A percentile compares a stretch with the other conserved stretches of the same genome.
Evolutionary conservation across 1,140 invertebrate genomes (phyloP).

Genomic region (Lethocerus indicus): DNA sequence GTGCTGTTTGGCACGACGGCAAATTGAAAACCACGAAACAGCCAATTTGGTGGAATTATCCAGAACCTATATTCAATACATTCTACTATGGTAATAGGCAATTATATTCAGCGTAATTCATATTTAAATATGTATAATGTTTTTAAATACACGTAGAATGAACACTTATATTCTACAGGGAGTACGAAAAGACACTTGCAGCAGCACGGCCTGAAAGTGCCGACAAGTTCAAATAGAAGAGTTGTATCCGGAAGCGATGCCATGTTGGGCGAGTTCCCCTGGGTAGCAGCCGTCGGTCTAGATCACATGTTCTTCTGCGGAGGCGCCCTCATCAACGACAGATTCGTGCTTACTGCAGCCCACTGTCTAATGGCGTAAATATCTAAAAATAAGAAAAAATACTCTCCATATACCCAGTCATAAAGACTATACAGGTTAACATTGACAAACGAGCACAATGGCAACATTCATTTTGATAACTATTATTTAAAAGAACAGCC

Average conservation of each 20-base stretch:
- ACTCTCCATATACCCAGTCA: no score
- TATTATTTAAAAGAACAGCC: no score
- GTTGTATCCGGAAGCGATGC: conserved; percentile 24
- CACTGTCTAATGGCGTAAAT: conserved; percentile 35
- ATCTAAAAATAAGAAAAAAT: no score
- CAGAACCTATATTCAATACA: conserved; percentile 21
- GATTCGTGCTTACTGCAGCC: conserved; percentile 37
- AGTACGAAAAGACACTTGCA: conserved; percentile 16
- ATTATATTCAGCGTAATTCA: no score
- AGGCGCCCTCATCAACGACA: conserved; percentile 33
- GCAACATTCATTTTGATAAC: no score
- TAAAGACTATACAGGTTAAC: no score
- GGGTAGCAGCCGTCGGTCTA: conserved; percentile 25
- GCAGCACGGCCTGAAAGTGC: conserved; percentile 5
- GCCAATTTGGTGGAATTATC: conserved; percentile 21
- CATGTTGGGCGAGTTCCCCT: conserved; percentile 24
- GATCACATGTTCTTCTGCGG: conserved; percentile 34
- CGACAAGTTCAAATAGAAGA: conserved; percentile 12
- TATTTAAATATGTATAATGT: not conserved
- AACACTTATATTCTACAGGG: conserved; percentile 3
- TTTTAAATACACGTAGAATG: not conserved
- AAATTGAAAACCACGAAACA: conserved; percentile 3
- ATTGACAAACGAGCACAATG: no score
- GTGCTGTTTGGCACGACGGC: no score
- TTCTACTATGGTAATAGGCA: conserved; percentile 21